These are phyloP conservation scores for Hypomesus transpacificus DNA, from an alignment of 2,113 vertebrate species.

Conservation along the genomic window DNA sequence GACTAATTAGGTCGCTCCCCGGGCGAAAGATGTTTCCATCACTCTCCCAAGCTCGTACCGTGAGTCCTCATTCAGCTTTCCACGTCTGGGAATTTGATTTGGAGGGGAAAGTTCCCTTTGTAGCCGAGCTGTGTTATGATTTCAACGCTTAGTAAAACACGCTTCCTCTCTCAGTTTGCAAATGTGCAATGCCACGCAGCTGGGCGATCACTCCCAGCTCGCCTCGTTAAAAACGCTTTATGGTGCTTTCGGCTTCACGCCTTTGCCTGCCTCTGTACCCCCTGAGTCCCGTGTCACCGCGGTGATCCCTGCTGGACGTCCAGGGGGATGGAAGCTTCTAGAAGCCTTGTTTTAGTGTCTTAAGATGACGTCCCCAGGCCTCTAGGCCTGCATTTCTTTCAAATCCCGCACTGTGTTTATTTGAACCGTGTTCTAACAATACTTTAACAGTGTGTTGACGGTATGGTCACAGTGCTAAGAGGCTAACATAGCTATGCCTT, in stretches of 20 bases:
- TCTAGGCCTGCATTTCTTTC: too few species aligned
- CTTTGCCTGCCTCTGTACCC: neutral
- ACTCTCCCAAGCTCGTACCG: slow-evolving; percentile 13
- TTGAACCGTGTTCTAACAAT: too few species aligned
- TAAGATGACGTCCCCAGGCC: too few species aligned
- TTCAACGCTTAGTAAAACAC: slow-evolving; percentile 27
- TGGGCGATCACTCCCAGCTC: slow-evolving; percentile 1
- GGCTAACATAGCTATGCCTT: neutral
- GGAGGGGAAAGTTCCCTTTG: neutral
- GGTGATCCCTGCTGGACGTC: too few species aligned
- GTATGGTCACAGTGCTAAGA: too few species aligned
- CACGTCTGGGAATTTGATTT: slow-evolving; percentile 24
- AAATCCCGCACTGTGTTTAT: too few species aligned
- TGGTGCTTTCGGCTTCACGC: slow-evolving; percentile 13
- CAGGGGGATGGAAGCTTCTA: too few species aligned
- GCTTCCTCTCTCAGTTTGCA: slow-evolving; percentile 7
- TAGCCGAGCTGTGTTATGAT: slow-evolving; percentile 17
- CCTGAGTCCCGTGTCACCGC: too few species aligned
- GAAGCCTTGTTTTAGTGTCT: too few species aligned
- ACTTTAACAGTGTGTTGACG: too few species aligned
- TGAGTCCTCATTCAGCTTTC: neutral
- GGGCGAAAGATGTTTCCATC: slow-evolving; percentile 20
- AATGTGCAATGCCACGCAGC: slow-evolving; percentile 31
- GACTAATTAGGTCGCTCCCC: slow-evolving; percentile 36
- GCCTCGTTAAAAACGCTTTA: slow-evolving; percentile 26